Conservation (phyloP, 2,888 invertebrate species). For the Sinodicranocentrus sp. region DNA sequence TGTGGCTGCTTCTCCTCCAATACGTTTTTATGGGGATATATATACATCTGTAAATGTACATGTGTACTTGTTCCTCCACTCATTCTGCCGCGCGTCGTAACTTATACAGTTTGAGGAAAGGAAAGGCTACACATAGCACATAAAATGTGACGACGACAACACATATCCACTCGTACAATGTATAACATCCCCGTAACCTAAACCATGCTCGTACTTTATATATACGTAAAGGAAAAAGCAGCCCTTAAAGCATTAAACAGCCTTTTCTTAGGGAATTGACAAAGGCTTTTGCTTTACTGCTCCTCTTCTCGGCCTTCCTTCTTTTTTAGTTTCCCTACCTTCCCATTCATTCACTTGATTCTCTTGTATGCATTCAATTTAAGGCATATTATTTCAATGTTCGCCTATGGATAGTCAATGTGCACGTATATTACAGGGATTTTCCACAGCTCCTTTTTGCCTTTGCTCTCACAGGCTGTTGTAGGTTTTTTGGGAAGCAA, state of each 20-base stretch:
- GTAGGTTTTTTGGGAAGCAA: no score
- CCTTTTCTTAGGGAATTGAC: slow-evolving; percentile 72
- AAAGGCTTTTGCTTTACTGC: slow-evolving; percentile 67
- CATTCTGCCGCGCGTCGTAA: slow-evolving; percentile 65
- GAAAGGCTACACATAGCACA: slow-evolving; percentile 48
- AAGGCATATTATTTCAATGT: slow-evolving; percentile 62
- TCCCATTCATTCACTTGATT: slow-evolving; percentile 45
- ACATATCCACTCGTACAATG: no score
- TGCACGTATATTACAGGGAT: no score
- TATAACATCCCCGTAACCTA: no score
- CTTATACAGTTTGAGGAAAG: slow-evolving; percentile 46
- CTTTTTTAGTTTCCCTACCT: slow-evolving; percentile 55
- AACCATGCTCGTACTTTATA: not conserved
- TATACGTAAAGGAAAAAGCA: slow-evolving; percentile 53
- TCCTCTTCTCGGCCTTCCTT: slow-evolving; percentile 21
- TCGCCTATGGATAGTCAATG: not conserved
- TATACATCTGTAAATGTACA: slow-evolving; percentile 29
- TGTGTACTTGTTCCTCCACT: slow-evolving; percentile 13
- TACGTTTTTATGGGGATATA: not conserved
- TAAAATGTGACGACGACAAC: slow-evolving; percentile 57
- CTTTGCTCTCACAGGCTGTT: no score
- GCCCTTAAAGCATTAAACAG: slow-evolving; percentile 75
- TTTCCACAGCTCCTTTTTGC: no score
- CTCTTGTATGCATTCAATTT: slow-evolving; percentile 53
- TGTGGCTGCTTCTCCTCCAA: not conserved